Conservation (phyloP, 2,113 vertebrate genomes). For the Micronycteris hirsuta region DNA sequence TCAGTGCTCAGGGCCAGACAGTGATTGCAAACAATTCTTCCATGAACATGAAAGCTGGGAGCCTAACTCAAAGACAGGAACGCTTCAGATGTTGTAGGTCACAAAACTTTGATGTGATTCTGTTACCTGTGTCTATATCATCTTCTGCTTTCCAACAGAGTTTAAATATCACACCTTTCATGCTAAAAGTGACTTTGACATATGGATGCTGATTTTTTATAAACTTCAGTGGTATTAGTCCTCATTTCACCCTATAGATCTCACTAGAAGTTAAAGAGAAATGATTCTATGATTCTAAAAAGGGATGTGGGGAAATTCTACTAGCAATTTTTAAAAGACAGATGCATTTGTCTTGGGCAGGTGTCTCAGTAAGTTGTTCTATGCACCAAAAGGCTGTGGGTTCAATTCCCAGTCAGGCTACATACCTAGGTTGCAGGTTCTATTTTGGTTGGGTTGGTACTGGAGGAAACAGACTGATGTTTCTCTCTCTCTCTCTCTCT, state of each 20-base stretch:
- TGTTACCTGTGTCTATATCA: conserved; percentile 44
- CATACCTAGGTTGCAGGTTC: too few relatives aligned
- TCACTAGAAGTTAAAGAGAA: conserved; percentile 32
- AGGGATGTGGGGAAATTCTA: conserved; percentile 1
- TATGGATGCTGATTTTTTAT: conserved; percentile 36
- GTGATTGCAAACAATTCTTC: not conserved
- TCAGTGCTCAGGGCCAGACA: not conserved
- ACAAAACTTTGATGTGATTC: conserved; percentile 60
- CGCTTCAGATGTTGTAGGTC: conserved; percentile 60
- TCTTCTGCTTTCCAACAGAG: conserved; percentile 43
- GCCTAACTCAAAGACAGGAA: conserved; percentile 48
- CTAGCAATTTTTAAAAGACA: not conserved
- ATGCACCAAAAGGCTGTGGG: too few relatives aligned
- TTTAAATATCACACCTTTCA: conserved; percentile 50
- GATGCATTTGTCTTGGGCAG: too few relatives aligned
- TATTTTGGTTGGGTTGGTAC: too few relatives aligned
- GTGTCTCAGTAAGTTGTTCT: too few relatives aligned
- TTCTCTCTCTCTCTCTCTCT: too few relatives aligned
- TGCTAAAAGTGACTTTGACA: conserved; percentile 54
- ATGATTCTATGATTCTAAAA: conserved; percentile 43
- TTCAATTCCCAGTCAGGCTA: too few relatives aligned
- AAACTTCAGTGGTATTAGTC: not conserved
- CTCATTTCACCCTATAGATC: not conserved
- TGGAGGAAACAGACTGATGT: too few relatives aligned
- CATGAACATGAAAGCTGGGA: conserved; percentile 30